Evolutionary conservation across 2,797 vertebrate genomes (phyloP), one percentile per base, ranked within the genome.

Genomic region (Simalia tracyae): DNA sequence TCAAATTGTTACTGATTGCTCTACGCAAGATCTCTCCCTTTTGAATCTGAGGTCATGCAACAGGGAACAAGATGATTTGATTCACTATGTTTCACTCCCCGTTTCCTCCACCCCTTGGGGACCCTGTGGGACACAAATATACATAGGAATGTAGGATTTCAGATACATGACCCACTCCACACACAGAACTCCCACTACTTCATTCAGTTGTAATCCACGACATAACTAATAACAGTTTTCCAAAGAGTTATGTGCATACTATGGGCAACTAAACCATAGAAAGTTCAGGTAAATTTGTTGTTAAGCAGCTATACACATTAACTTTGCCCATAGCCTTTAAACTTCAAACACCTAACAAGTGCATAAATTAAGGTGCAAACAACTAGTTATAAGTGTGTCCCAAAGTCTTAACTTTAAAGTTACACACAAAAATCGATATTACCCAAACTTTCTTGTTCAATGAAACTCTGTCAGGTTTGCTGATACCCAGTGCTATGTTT

Each of bases 381-480:
- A n/a, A 61, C 54, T 60, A 90, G 84, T 87, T 87, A 84, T 57
- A 93, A 91, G 15, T 87, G 68, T 93, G 26, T 76, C 28, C 85
- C 61, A 54, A 93, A 81, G 86, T 42, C 61, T 61, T 84, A 95
- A 88, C 91, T 92, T 90, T 91, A 92, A 94, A 93, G 68, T 63
- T 89, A 93, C 92, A 68, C 64, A 93, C 63, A 85, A 24, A 84
- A 56, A 66, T 46, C 63, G 86, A 86, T 60, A 92, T 59, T 28
- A 81, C 91, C 86, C 92, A 93, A 93, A 90, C n/a, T 59, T 72
- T 91, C 60, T 42, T 56, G 87, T 76, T 90, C 89, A 42, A 94
- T 87, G n/a, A 93, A 66, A 85, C 57, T 95, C 84, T 92, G 95
- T 81, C 92, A 95, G 90, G 64, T 63, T 86, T 89, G 92, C 87